phyloP scores from a whole-genome alignment of 2,888 invertebrate genomes.

The Zaprionus lineosus region DNA sequence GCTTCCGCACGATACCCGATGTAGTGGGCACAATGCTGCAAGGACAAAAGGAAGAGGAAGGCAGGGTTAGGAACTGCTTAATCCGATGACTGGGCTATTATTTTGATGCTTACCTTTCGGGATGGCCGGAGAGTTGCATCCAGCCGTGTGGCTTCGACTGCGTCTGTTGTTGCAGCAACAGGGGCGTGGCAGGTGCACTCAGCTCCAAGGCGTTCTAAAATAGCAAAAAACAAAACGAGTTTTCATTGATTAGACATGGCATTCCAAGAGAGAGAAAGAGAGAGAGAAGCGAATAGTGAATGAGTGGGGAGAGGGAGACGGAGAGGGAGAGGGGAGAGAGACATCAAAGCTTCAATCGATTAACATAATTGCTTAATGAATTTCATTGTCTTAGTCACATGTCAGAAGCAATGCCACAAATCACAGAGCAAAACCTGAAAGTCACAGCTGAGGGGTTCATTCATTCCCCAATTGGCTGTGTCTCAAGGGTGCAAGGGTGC shows the following conservation, averaged over 20 bases:
- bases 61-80: background rate
- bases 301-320: no score
- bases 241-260: background rate
- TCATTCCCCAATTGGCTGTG: background rate
- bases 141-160: conserved; percentile 84
- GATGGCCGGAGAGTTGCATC: conserved; percentile 97
- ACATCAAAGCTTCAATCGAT: no score
- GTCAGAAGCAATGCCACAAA: conserved; percentile 12
- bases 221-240: background rate
- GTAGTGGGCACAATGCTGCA: conserved; percentile 94
- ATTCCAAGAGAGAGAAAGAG: background rate
- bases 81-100: no score
- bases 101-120: conserved; percentile 85
- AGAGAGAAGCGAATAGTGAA: background rate
- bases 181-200: conserved; percentile 94
- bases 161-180: conserved; percentile 85
- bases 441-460: conserved; percentile 23
- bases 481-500: conserved; percentile 33
- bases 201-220: conserved; percentile 94
- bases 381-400: conserved; percentile 18
- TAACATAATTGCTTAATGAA: no score
- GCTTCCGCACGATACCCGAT: conserved; percentile 96
- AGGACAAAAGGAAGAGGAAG: background rate
- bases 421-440: conserved; percentile 12
- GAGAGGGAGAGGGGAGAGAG: no score